These are phyloP conservation scores for Rhizoglyphus robini DNA, from an alignment of 1,140 invertebrate genomes.

Conservation along the genomic window DNA sequence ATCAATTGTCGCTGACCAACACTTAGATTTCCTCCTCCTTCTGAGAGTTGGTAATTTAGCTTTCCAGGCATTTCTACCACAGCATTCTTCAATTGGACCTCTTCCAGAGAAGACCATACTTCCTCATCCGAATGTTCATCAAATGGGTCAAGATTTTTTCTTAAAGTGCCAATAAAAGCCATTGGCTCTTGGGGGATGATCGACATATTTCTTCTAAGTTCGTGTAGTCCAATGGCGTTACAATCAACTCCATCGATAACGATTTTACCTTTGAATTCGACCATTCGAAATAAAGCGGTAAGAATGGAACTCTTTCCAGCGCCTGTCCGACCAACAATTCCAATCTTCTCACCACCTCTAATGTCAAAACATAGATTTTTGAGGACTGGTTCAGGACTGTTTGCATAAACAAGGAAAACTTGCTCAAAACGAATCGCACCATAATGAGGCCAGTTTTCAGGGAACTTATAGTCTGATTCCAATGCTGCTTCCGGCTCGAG, in stretches of 20 bases:
- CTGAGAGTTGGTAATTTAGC: slow-evolving; percentile 23
- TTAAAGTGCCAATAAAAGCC: slow-evolving; percentile 36
- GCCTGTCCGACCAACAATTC: slow-evolving; percentile 50
- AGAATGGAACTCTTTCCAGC: slow-evolving; percentile 37
- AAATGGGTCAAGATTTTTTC: slow-evolving; percentile 33
- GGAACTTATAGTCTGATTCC: slow-evolving; percentile 40
- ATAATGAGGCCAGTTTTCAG: slow-evolving; percentile 50
- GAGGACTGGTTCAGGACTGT: slow-evolving; percentile 39
- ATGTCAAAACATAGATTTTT: slow-evolving; percentile 30
- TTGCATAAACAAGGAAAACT: slow-evolving; percentile 49
- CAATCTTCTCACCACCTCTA: slow-evolving; percentile 47
- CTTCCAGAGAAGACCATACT: slow-evolving; percentile 30
- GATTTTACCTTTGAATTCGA: slow-evolving; percentile 54
- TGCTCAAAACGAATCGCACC: slow-evolving; percentile 52
- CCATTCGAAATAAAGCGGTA: slow-evolving; percentile 19
- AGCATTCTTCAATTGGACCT: slow-evolving; percentile 28
- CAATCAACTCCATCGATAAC: slow-evolving; percentile 69
- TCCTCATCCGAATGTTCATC: slow-evolving; percentile 27
- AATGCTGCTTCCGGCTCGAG: slow-evolving; percentile 48
- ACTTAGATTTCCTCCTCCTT: slow-evolving; percentile 46
- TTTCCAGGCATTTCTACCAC: slow-evolving; percentile 19
- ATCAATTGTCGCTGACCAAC: slow-evolving; percentile 60
- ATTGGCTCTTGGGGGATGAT: slow-evolving; percentile 60
- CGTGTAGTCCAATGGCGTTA: slow-evolving; percentile 46
- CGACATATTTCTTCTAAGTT: slow-evolving; percentile 48